phyloP scores from a whole-genome alignment of 2,888 invertebrate genomes.

The Lepeophtheirus nordmannii region DNA sequence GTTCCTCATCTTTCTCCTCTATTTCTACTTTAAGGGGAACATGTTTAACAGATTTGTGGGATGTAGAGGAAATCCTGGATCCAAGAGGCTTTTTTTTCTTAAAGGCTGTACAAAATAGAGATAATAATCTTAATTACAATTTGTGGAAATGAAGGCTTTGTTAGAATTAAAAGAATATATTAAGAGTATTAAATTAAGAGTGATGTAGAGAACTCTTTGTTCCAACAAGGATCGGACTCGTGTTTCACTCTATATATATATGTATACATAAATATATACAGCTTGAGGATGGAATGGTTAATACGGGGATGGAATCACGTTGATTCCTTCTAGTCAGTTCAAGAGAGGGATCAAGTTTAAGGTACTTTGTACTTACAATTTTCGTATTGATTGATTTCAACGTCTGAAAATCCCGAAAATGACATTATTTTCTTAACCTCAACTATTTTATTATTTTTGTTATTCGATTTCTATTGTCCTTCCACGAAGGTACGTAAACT shows the following conservation, averaged over 20 bases:
- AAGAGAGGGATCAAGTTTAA: neutral
- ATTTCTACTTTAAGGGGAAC: neutral
- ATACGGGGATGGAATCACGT: too few species aligned
- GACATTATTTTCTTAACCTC: neutral
- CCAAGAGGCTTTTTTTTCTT: neutral
- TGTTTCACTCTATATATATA: too few species aligned
- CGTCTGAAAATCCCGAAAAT: slow-evolving; percentile 3
- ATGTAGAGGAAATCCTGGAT: neutral
- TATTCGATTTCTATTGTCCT: too few species aligned
- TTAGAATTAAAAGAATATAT: too few species aligned
- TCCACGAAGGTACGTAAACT: too few species aligned
- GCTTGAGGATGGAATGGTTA: too few species aligned
- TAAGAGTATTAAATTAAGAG: too few species aligned
- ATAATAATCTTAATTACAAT: neutral
- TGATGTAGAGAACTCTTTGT: too few species aligned
- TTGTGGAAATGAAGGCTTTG: too few species aligned
- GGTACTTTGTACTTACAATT: neutral
- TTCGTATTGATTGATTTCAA: neutral
- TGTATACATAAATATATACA: too few species aligned
- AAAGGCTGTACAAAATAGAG: neutral
- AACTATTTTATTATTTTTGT: neutral
- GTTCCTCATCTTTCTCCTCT: neutral
- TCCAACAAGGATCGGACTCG: too few species aligned
- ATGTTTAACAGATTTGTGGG: neutral
- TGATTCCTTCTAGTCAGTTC: too few species aligned